A percentile compares a stretch with the other conserved stretches of the same genome.
phyloP scores from a whole-genome alignment of 2,113 vertebrate genomes.

The Empidonax alnorum region DNA sequence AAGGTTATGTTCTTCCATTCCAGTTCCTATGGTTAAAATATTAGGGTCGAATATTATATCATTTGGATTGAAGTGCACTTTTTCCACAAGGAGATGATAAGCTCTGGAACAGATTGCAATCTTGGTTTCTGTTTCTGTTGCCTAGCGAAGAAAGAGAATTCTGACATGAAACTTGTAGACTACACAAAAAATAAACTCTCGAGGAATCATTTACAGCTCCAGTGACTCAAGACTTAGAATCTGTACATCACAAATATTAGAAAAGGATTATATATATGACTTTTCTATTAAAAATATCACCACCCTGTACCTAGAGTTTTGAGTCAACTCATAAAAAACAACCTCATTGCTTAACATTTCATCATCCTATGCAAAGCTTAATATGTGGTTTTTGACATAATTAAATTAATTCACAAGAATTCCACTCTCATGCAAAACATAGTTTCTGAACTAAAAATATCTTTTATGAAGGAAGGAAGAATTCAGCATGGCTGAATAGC shows the following conservation, averaged over 20 bases:
- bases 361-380: not conserved
- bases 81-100: conserved; percentile 84
- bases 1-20: conserved; percentile 94
- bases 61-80: conserved; percentile 87
- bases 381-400: not conserved
- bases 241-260: not conserved
- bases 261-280: not conserved
- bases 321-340: not conserved
- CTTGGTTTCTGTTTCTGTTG: conserved; percentile 89
- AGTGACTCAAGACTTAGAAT: not conserved
- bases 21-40: conserved; percentile 96
- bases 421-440: not conserved
- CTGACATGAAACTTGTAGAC: not conserved
- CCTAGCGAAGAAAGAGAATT: conserved; percentile 73
- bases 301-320: not conserved
- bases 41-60: conserved; percentile 99
- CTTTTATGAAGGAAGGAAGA: not conserved
- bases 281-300: not conserved
- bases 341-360: not conserved
- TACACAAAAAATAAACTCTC: not conserved
- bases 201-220: not conserved
- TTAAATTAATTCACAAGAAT: not conserved
- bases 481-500: not conserved
- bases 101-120: conserved; percentile 89
- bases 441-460: not conserved